Percentiles rank a stretch among this genome's conserved stretches.
Conservation (phyloP, 2,113 vertebrate species). For the human region DNA sequence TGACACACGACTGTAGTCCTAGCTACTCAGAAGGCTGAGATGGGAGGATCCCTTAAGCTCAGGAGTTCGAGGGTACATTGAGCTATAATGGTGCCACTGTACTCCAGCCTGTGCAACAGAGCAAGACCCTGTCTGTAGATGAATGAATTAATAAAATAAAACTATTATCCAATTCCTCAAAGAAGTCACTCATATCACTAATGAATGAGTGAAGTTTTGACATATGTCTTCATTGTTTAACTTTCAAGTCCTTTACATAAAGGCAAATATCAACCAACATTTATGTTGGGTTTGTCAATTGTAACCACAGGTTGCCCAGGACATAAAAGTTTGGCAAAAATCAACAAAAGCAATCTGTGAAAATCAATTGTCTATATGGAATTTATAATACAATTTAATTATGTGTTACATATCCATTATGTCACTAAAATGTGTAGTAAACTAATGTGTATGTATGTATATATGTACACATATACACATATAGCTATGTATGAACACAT, state of each 20-base stretch:
- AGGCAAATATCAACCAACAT: neutral
- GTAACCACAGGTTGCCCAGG: neutral
- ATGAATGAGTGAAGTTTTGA: neutral
- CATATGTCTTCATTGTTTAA: neutral
- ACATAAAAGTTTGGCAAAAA: constrained; percentile 22
- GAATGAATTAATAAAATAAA: neutral
- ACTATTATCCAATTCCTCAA: neutral
- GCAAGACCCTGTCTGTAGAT: neutral
- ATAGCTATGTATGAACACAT: neutral
- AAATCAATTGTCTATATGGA: neutral
- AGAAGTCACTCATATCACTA: neutral
- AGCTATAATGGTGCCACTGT: neutral
- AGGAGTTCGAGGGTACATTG: neutral
- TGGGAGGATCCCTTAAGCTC: neutral
- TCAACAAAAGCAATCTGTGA: neutral
- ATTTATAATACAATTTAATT: neutral
- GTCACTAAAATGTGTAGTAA: constrained; percentile 24
- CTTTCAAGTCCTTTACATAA: constrained; percentile 6
- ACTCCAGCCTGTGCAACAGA: neutral
- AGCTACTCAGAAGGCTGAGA: neutral
- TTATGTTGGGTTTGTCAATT: neutral
- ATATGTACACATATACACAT: too few relatives aligned
- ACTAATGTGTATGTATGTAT: neutral
- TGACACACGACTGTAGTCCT: neutral
- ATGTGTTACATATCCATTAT: neutral